phyloP scores from a whole-genome alignment of 2,797 vertebrate genomes.

The Poecile montanus region DNA sequence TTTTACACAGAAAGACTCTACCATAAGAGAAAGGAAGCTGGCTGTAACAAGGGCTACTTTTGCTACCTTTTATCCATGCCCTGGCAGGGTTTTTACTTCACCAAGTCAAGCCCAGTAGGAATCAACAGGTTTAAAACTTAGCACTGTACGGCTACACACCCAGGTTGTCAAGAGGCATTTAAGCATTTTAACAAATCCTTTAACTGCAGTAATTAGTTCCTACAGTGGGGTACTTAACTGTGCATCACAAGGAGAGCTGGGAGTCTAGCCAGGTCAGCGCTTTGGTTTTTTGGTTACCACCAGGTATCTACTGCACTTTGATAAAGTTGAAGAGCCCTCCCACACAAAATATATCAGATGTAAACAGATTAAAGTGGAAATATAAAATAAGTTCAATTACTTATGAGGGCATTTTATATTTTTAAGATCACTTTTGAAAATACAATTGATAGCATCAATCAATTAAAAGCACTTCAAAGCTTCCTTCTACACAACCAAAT shows the following conservation, averaged over 20 bases:
- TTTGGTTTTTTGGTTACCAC: neutral
- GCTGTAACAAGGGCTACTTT: neutral
- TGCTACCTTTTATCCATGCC: neutral
- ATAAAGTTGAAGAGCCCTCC: neutral
- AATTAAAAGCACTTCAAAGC: neutral
- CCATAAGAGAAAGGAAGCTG: neutral
- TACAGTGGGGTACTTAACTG: neutral
- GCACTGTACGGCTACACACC: neutral
- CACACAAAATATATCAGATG: neutral
- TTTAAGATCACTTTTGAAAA: neutral
- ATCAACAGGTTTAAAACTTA: neutral
- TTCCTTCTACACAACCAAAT: neutral
- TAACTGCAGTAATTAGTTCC: neutral
- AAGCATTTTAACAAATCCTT: slow-evolving; percentile 27
- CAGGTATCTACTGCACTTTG: neutral
- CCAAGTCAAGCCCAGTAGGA: neutral
- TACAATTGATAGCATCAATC: neutral
- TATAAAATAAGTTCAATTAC: neutral
- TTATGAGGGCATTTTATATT: neutral
- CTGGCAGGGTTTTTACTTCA: neutral
- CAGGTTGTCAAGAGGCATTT: neutral
- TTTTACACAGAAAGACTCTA: neutral
- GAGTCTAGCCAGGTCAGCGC: neutral
- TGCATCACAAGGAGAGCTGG: slow-evolving; percentile 11
- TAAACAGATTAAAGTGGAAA: neutral